Evolutionary conservation across 1,140 invertebrate species (phyloP), one percentile per base, ranked within the genome.

Genomic region (Zaprionus gabonicus): DNA sequence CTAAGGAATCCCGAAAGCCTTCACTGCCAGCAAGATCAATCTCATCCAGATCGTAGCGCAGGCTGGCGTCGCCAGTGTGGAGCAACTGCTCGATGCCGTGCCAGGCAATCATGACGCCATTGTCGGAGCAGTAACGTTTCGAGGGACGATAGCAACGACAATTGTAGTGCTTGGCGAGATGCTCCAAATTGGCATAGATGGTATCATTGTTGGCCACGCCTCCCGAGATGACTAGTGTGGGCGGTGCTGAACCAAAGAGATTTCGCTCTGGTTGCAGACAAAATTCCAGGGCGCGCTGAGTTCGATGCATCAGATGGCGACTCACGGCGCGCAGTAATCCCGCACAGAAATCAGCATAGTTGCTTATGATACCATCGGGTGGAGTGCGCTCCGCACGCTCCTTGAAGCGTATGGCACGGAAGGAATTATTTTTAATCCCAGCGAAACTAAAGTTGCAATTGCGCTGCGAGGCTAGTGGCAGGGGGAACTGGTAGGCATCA

Each of bases 41-140:
- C n/a, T 91, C 77, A 60, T 95, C 91, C 59, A 93, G 93, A 79
- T 95, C 91, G 31, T 55, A 91, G 4, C 94, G 85, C 57, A 95
- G 77, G 6, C 93, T 94, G 5, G 31, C 9, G 17, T 75, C 72
- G 44, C 94, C 81, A 25, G 90, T 71, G 86, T 93, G 95, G 60
- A 91, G 84, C 36, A 88, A 87, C 92, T 95, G 96, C 93, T 99
- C 98, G 38, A 98, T 93, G 9, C 97, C 98, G 95, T 99, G 99
- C 99, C 99, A 99, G 23, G 99, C 99, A 78, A 99, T 98, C 99
- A 99, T 99, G n/a, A 99, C 94, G 20, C 98, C 99, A 95, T 99
- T 99, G 93, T 99, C 99, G 4, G 97, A 98, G 91, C 99, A 99
- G 1, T 99, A 94, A 86, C 95, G 94, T n/a, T 96, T 95, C 15